phyloP scores from a whole-genome alignment of 1,140 invertebrate genomes.

The Drosophila pallidifrons region DNA sequence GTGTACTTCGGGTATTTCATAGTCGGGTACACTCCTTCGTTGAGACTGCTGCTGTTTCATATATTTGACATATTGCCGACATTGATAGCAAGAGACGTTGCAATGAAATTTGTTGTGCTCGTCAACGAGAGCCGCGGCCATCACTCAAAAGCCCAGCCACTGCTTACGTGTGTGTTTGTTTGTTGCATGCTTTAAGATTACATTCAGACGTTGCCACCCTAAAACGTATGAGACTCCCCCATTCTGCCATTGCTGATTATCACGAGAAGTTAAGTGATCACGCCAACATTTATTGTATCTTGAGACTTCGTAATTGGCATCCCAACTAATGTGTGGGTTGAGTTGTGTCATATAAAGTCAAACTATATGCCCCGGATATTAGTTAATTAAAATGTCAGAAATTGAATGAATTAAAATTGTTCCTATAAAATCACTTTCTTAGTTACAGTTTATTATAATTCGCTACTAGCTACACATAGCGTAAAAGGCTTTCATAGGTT shows the following conservation, averaged over 20 bases:
- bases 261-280: slow-evolving; percentile 24
- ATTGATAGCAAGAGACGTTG: slow-evolving; percentile 79
- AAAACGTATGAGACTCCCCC: background rate
- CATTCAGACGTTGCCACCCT: slow-evolving; percentile 34
- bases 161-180: background rate
- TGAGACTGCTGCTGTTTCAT: slow-evolving; percentile 45
- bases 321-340: background rate
- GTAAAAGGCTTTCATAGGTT: no score
- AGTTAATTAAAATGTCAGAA: no score
- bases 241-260: slow-evolving; percentile 2
- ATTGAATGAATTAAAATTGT: no score
- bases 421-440: no score
- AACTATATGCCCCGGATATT: background rate
- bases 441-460: no score
- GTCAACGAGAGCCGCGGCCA: slow-evolving; percentile 71
- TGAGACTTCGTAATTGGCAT: background rate
- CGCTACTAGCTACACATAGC: no score
- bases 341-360: background rate
- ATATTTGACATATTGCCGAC: slow-evolving; percentile 79
- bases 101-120: slow-evolving; percentile 78
- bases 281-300: slow-evolving; percentile 1
- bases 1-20: no score
- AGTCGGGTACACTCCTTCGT: no score
- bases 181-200: slow-evolving; percentile 6
- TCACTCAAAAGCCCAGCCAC: slow-evolving; percentile 57